Conservation (phyloP, 2,888 invertebrate species). For the Drosophila incognita region DNA sequence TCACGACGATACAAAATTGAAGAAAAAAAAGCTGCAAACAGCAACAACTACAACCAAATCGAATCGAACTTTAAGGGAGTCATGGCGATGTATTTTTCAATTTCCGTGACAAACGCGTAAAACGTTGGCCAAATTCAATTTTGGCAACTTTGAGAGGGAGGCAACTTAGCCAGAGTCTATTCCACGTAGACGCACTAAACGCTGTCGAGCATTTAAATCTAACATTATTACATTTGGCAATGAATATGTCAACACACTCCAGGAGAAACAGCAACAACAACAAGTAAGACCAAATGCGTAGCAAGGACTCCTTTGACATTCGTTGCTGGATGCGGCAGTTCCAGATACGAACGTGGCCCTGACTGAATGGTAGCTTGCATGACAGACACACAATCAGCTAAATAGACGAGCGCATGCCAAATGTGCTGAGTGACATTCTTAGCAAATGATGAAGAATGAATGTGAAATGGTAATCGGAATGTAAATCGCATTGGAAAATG, state of each 20-base stretch:
- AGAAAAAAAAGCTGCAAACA: slow-evolving; percentile 21
- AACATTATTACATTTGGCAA: slow-evolving; percentile 76
- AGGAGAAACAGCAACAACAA: slow-evolving; percentile 14
- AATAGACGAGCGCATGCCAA: slow-evolving; percentile 71
- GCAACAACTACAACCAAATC: not conserved
- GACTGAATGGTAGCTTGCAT: slow-evolving; percentile 4
- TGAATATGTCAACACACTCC: slow-evolving; percentile 73
- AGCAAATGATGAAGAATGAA: slow-evolving; percentile 82
- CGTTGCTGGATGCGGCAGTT: slow-evolving; percentile 14
- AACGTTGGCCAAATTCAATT: slow-evolving; percentile 69
- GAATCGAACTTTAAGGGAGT: slow-evolving; percentile 37
- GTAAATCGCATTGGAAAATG: slow-evolving; percentile 69
- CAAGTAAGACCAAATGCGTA: slow-evolving; percentile 10
- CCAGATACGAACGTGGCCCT: slow-evolving; percentile 11
- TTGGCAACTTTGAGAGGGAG: slow-evolving; percentile 15
- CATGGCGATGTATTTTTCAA: slow-evolving; percentile 60
- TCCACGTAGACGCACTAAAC: slow-evolving; percentile 57
- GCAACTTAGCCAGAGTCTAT: not conserved
- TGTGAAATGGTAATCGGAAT: slow-evolving; percentile 76
- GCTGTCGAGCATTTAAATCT: slow-evolving; percentile 74
- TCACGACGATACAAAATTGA: slow-evolving; percentile 47
- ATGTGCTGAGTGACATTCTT: slow-evolving; percentile 73
- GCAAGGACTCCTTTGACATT: slow-evolving; percentile 43
- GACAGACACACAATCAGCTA: slow-evolving; percentile 71
- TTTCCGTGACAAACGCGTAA: slow-evolving; percentile 72